A percentile compares a stretch with the other conserved stretches of the same genome.
Conservation (phyloP, 2,888 invertebrate genomes). For the Trichogramma dendrolimi region DNA sequence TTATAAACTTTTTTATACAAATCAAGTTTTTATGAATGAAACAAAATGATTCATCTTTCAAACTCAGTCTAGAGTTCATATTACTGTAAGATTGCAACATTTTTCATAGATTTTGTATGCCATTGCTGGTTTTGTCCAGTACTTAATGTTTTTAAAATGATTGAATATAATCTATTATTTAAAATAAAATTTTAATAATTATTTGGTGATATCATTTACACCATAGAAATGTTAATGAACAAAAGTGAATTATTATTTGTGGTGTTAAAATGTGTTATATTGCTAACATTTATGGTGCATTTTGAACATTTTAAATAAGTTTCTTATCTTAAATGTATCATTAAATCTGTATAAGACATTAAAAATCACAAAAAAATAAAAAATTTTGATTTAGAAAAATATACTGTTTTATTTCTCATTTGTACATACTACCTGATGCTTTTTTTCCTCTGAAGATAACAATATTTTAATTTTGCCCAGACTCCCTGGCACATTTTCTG, state of each 20-base stretch:
- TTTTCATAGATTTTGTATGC: no score
- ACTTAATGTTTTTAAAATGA: no score
- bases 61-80: no score
- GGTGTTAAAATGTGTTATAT: conserved; percentile 7
- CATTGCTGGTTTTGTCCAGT: no score
- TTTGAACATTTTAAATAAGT: conserved; percentile 16
- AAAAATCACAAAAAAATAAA: conserved; percentile 17
- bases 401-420: conserved; percentile 10
- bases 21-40: conserved; percentile 16
- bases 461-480: conserved; percentile 76
- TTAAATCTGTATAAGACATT: conserved; percentile 16
- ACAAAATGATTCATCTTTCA: neutral
- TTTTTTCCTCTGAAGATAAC: conserved; percentile 38
- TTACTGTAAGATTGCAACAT: no score
- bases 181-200: no score
- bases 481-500: conserved; percentile 81
- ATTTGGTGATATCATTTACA: no score
- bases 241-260: neutral
- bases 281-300: conserved; percentile 14
- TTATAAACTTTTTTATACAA: conserved; percentile 5
- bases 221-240: no score
- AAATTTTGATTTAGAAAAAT: conserved; percentile 26
- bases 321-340: conserved; percentile 25
- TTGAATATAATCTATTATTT: no score
- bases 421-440: neutral